These are phyloP conservation scores for Argyrosomus regius DNA, from an alignment of 2,797 vertebrate species.

Conservation along the genomic window DNA sequence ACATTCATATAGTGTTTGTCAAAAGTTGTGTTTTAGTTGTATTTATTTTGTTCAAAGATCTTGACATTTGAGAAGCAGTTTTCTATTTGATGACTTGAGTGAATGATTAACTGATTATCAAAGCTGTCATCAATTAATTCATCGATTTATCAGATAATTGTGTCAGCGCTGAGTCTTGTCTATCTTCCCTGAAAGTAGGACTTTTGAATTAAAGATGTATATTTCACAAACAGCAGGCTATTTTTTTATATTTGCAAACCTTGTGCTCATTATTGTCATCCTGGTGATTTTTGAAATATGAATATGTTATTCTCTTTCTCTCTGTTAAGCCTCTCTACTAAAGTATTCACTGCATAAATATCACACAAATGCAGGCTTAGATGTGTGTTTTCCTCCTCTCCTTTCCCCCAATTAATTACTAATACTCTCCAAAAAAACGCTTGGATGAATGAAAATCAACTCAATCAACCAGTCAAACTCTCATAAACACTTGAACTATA, in stretches of 20 bases:
- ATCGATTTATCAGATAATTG: not conserved
- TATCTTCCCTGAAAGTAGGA: not conserved
- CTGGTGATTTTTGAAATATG: not conserved
- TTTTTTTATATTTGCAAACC: not conserved
- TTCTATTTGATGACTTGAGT: not conserved
- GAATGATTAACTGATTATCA: not conserved
- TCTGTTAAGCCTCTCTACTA: not conserved
- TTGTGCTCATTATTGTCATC: not conserved
- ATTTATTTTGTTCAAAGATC: not conserved
- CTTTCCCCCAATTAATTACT: not conserved
- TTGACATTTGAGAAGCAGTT: not conserved
- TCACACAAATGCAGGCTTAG: not conserved
- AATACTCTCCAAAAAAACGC: not conserved
- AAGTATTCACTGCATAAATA: not conserved
- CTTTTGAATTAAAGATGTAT: not conserved
- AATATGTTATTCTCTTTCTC: not conserved
- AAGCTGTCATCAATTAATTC: too few relatives aligned
- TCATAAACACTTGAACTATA: conserved; percentile 30
- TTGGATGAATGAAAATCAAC: not conserved
- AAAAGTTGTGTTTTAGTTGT: not conserved
- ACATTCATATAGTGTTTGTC: not conserved
- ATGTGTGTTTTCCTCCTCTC: not conserved
- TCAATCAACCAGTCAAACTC: conserved; percentile 5
- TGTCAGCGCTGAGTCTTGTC: not conserved
- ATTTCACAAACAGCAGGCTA: not conserved